Evolutionary conservation across 2,888 invertebrate species (phyloP).

Genomic region (Criorhina ranunculi): DNA sequence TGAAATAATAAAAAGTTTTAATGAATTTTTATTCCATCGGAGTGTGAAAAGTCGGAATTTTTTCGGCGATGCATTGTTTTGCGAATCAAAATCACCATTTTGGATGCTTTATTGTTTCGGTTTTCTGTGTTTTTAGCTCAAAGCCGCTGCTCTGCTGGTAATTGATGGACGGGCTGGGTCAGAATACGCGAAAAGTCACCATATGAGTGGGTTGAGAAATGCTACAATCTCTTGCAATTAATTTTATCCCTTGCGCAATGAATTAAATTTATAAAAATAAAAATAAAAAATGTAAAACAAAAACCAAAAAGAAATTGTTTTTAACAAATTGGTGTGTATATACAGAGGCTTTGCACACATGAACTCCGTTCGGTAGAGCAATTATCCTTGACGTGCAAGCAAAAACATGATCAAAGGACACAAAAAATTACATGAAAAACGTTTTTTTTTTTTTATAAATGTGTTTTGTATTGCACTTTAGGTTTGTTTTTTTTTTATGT

Average conservation of each 20-base stretch:
- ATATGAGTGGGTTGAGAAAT: slow-evolving; percentile 29
- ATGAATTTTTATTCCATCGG: slow-evolving; percentile 83
- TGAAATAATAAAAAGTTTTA: slow-evolving; percentile 79
- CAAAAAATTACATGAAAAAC: slow-evolving; percentile 17
- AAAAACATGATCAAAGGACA: slow-evolving; percentile 45
- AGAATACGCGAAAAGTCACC: slow-evolving; percentile 35
- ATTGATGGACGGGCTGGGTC: slow-evolving; percentile 64
- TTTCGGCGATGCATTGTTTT: slow-evolving; percentile 75
- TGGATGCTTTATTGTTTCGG: slow-evolving; percentile 73
- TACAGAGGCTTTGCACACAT: slow-evolving; percentile 40
- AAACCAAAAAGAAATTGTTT: slow-evolving; percentile 30
- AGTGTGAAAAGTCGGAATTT: slow-evolving; percentile 82
- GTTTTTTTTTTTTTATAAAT: neutral
- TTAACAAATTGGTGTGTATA: slow-evolving; percentile 21
- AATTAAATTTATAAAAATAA: slow-evolving; percentile 55
- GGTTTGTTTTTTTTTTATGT: too few relatives aligned
- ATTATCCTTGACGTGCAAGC: slow-evolving; percentile 53
- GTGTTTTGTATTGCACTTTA: slow-evolving; percentile 13
- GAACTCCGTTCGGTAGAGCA: slow-evolving; percentile 43
- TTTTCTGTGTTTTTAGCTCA: slow-evolving; percentile 63
- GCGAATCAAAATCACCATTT: slow-evolving; percentile 76
- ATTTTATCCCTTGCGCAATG: slow-evolving; percentile 70
- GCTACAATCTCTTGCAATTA: slow-evolving; percentile 71
- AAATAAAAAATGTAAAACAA: slow-evolving; percentile 7
- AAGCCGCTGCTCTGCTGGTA: slow-evolving; percentile 55